Conservation (phyloP, 2,113 vertebrate species). For the Castor canadensis region DNA sequence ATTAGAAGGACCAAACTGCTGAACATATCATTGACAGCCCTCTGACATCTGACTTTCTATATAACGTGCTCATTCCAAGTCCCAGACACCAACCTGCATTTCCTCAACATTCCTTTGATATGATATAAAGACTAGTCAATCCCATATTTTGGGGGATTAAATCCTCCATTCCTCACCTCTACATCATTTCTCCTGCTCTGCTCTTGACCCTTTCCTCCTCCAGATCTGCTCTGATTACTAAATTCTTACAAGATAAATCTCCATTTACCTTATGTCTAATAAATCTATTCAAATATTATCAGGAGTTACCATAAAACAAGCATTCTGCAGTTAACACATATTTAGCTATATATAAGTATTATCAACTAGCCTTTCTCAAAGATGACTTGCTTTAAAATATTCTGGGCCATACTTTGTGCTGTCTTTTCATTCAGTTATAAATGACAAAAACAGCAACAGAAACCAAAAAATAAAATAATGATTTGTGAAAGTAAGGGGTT, state of each 20-base stretch:
- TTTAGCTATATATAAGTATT: too few species aligned
- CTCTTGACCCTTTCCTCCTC: too few species aligned
- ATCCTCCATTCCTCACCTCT: accelerated
- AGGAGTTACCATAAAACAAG: neutral
- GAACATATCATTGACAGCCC: accelerated
- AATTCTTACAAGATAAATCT: neutral
- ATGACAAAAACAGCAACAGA: neutral
- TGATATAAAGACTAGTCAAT: too few species aligned
- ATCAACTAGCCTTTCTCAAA: neutral
- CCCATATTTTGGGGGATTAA: too few species aligned
- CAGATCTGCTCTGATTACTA: neutral
- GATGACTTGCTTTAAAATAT: neutral
- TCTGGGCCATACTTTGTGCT: accelerated
- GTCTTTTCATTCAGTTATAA: neutral
- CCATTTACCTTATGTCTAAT: neutral
- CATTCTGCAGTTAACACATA: neutral
- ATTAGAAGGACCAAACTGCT: neutral
- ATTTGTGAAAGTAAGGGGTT: neutral
- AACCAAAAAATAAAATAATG: neutral
- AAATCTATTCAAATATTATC: neutral
- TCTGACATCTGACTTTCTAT: neutral
- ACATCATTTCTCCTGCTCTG: accelerated
- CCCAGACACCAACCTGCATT: too few species aligned
- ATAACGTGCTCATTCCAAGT: neutral
- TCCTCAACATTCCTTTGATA: neutral